Evolutionary conservation across 2,888 invertebrate genomes (phyloP).

Genomic region (Melipona bicolor): DNA sequence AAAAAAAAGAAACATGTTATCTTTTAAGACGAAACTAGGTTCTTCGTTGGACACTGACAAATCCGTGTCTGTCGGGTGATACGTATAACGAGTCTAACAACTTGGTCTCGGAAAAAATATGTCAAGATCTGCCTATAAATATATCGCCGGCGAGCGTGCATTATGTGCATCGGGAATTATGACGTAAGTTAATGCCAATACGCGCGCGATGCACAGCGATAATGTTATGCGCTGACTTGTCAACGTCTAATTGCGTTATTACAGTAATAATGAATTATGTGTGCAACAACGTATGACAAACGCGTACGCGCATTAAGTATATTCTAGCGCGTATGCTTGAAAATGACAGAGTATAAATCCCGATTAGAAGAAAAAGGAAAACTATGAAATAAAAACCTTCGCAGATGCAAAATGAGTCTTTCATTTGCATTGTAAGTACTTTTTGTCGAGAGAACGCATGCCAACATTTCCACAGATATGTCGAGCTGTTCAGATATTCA

Average conservation of each 20-base stretch:
- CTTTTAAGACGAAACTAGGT: not conserved
- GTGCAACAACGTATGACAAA: not conserved
- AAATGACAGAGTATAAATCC: no score
- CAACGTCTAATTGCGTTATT: not conserved
- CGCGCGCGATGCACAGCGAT: no score
- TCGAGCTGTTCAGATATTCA: no score
- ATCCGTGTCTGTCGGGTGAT: not conserved
- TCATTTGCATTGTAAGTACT: no score
- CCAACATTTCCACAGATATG: no score
- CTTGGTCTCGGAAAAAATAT: constrained; percentile 33
- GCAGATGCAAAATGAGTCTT: no score
- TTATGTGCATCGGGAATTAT: not conserved
- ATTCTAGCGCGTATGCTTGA: no score
- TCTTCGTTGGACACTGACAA: constrained; percentile 3
- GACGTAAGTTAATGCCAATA: not conserved
- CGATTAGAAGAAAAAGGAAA: no score
- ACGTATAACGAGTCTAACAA: not conserved
- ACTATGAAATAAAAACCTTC: no score
- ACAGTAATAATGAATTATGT: not conserved
- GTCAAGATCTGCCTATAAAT: constrained; percentile 51
- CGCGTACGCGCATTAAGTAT: no score
- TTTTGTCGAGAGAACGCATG: no score
- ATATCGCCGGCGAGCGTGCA: not conserved
- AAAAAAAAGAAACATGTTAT: not conserved
- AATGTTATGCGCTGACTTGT: not conserved